A percentile compares a stretch with the other conserved stretches of the same genome.
phyloP scores from a whole-genome alignment of 1,140 invertebrate species.

The Leptonema lineaticorne region DNA sequence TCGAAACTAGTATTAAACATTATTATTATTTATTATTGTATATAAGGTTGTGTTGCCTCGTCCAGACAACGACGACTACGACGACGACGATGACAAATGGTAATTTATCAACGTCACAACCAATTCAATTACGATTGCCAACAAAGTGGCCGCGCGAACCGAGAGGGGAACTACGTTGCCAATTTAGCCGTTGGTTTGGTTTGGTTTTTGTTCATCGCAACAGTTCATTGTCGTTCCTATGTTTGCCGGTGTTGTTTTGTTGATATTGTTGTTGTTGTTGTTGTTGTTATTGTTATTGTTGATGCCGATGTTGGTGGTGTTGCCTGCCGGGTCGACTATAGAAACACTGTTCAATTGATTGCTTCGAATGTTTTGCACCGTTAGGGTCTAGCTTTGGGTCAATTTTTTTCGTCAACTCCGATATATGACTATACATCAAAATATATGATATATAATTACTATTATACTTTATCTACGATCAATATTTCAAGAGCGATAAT shows the following conservation, averaged over 20 bases:
- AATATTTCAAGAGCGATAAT: too few relatives aligned
- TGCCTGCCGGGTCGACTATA: background rate
- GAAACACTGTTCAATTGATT: constrained; percentile 6
- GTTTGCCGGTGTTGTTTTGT: too few relatives aligned
- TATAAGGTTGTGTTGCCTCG: constrained; percentile 1
- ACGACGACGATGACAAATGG: constrained; percentile 41
- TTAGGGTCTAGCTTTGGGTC: background rate
- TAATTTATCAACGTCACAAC: constrained; percentile 42
- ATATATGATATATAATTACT: too few relatives aligned
- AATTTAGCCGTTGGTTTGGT: background rate
- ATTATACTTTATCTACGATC: too few relatives aligned
- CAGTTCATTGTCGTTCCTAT: constrained; percentile 8
- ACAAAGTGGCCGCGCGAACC: constrained; percentile 36
- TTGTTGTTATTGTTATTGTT: background rate
- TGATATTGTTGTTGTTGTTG: background rate
- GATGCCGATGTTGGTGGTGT: background rate
- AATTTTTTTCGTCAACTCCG: too few relatives aligned
- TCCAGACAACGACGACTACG: background rate
- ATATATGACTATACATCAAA: too few relatives aligned
- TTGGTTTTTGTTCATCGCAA: background rate
- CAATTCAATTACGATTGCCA: constrained; percentile 42
- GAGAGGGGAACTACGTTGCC: constrained; percentile 11
- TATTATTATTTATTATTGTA: too few relatives aligned
- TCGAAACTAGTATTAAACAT: too few relatives aligned
- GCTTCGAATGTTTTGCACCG: constrained; percentile 1